Base-by-base conservation (phyloP, 1,140 invertebrate species). In the Thaumatotibia leucotreta region DNA sequence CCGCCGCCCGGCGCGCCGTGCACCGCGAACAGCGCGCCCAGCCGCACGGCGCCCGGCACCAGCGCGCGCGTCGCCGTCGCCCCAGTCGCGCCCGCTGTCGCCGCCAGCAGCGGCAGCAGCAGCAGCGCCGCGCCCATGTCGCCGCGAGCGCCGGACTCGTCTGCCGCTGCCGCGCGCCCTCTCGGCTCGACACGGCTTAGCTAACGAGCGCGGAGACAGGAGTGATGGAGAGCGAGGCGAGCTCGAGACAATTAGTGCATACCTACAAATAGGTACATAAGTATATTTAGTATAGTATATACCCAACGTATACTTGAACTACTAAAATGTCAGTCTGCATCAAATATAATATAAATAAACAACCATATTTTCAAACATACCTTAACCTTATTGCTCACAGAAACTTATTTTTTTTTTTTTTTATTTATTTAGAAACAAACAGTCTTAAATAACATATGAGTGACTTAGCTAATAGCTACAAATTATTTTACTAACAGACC, bases 1-100 rank as follows among this genome's bases (percentile, higher is more conserved):
- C 45, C 64, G 61, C 68, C 64, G 49, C 45, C 50, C 22, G 31
- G 22, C 63, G 45, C 62, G 62, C 20, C 62, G 64, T 72, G 73
- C 93, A 88, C 98, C 95, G 86, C 96, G 97, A 11, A 95, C 86
- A 95, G 95, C 95, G 72, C 91, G 83, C 20, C 84, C 73, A 11
- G 74, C 76, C 27, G 95, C 91, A 72, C 94, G 94, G 14, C 92
- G 82, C 64, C 92, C 91, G 73, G 93, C 92, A 54, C 91, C 83
- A 65, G 24, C 4, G 74, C 94, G 94, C 72, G 50, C 66, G 35
- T 23, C 92, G 50, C 90, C 82, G 35, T 31, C 10, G 73, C n/a
- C n/a, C n/a, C n/a, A n/a, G n/a, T 54, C 29, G 11, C 35, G 20
- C 35, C 23, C 23, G 27, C 27, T 10, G 17, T 17, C 39, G 27